Evolutionary conservation across 2,113 vertebrate genomes (phyloP).

Genomic region (Labrus mixtus): DNA sequence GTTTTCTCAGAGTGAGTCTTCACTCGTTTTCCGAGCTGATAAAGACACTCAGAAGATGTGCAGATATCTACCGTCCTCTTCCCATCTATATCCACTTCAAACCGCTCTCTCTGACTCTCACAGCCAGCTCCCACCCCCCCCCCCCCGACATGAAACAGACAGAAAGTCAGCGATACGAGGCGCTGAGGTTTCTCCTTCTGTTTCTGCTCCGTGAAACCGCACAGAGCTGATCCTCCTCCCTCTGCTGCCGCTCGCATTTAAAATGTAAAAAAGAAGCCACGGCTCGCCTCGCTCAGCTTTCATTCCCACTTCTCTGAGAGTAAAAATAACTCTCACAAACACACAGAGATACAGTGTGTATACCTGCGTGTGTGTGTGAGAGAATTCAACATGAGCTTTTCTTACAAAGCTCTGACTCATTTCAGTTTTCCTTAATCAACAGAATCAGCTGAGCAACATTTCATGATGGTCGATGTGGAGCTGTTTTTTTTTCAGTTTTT

Average conservation of each 20-base stretch:
- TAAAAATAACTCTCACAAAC: constrained; percentile 36
- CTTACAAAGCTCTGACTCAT: too few species aligned
- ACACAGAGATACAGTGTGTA: not conserved
- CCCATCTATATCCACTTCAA: not conserved
- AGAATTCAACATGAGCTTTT: too few species aligned
- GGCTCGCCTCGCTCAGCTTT: not conserved
- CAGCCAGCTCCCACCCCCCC: too few species aligned
- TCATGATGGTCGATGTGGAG: too few species aligned
- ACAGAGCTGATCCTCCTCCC: not conserved
- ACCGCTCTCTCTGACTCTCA: not conserved
- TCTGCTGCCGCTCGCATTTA: constrained; percentile 10
- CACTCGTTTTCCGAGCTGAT: constrained; percentile 1
- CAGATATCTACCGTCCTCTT: not conserved
- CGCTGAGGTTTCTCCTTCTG: not conserved
- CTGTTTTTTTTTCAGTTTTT: too few species aligned
- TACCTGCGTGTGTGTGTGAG: too few species aligned
- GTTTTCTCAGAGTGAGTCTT: not conserved
- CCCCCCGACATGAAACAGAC: not conserved
- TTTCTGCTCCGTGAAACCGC: constrained; percentile 3
- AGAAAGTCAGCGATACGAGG: too few species aligned
- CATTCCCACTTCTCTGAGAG: constrained; percentile 21
- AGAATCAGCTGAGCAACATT: too few species aligned
- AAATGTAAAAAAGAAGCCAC: not conserved
- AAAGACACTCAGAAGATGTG: not conserved
- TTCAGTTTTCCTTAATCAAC: too few species aligned